Base-by-base conservation (phyloP, 2,797 vertebrate genomes). In the Lycodopsis pacificus region DNA sequence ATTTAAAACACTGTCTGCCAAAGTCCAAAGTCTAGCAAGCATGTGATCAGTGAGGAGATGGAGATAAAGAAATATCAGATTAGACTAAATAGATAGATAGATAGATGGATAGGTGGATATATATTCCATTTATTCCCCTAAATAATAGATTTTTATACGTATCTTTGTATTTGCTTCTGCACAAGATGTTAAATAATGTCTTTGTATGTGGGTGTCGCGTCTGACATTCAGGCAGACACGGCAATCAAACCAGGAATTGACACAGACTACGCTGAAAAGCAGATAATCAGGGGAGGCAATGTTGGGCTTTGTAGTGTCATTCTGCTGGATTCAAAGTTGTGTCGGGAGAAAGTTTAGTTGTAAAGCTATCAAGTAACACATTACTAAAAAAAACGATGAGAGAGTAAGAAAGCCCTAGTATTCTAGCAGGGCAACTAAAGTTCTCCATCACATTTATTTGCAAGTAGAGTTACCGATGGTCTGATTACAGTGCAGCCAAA, bases 11-110 rank as follows among this genome's bases (percentile, higher is more conserved):
- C 40, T 36, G 36, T 73, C 30, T 84, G 71, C 58, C 59, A 32
- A 67, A 72, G n/a, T n/a, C 66, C 15, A 86, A 68, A 79, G 66
- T 78, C 79, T 81, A 57, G 54, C 30, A 48, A 67, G 48, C 64
- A 64, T 38, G 17, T 49, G 58, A 88, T 67, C 49, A 42, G 36
- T 67, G 30, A 46, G 56, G 36, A 72, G 57, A 69, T 38, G 27
- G 48, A 51, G 65, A 67, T 77, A 25, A 80, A 64, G 38, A 65
- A 48, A 48, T 5, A 48, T 48, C 46, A 48, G 46, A 20, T 14
- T 19, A 30, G 12, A 59, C 22, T 48, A 6, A 48, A 66, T 46
- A 25, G 15, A 64, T 27, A n/a, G n/a, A 54, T 56, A 9, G 75
- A 51, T 63, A 14, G 36, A 32, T 25, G 32, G 12, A 65, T 30